Evolutionary conservation across 2,113 vertebrate genomes (phyloP).

Genomic region (Astatotilapia flaviijosephi): DNA sequence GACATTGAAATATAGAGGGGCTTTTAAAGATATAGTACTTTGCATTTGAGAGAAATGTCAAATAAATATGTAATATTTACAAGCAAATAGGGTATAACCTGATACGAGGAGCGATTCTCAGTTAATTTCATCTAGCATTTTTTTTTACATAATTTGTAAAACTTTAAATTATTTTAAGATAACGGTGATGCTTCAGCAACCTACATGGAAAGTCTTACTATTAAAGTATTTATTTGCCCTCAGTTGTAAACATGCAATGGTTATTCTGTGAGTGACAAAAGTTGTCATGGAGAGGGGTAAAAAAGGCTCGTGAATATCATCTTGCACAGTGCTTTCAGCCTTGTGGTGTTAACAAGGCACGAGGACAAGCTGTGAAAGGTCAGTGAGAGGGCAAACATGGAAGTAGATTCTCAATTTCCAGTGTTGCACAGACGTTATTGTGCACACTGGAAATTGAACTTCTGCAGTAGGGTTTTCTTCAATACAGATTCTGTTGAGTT

Average conservation of each 20-base stretch:
- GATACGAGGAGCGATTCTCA: neutral
- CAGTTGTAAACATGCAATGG: neutral
- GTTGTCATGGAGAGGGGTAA: neutral
- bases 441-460: neutral
- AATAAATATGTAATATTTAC: neutral
- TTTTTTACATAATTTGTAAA: neutral
- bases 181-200: neutral
- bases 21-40: neutral
- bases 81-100: neutral
- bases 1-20: neutral
- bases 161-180: neutral
- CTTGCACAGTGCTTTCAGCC: neutral
- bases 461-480: neutral
- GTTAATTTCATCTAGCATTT: neutral
- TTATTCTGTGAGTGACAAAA: neutral
- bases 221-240: neutral
- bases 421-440: neutral
- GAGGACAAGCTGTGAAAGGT: conserved; percentile 24
- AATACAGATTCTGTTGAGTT: neutral
- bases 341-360: conserved; percentile 27
- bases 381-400: conserved; percentile 13
- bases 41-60: neutral
- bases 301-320: neutral
- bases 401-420: neutral
- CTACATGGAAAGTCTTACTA: neutral